Conservation (phyloP, 2,113 vertebrate species). For the Nansenia antarctica region DNA sequence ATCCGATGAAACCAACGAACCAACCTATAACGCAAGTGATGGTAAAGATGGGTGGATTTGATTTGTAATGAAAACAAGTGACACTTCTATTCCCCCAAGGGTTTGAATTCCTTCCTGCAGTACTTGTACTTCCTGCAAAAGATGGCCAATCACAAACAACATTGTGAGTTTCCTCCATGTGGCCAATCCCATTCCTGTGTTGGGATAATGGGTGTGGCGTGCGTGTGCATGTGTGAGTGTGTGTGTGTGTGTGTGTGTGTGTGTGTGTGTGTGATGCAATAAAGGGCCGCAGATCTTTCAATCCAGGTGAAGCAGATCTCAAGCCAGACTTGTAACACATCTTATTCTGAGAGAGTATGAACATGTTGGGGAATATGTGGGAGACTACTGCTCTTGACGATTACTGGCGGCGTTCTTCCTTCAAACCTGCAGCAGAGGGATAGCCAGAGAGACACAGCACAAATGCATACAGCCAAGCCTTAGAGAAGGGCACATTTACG, state of each 20-base stretch:
- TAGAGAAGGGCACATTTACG: slow-evolving; percentile 76
- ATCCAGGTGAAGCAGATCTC: slow-evolving; percentile 58
- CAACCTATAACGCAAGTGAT: too few species aligned
- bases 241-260: too few species aligned
- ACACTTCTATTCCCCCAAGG: slow-evolving; percentile 8
- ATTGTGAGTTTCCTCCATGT: slow-evolving; percentile 18
- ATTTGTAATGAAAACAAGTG: slow-evolving; percentile 7
- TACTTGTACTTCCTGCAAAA: slow-evolving; percentile 28
- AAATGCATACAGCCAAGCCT: slow-evolving; percentile 76
- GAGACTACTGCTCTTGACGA: slow-evolving; percentile 56
- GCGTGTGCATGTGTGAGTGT: too few species aligned
- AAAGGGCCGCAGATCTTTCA: slow-evolving; percentile 26
- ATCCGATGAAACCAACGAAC: slow-evolving; percentile 9
- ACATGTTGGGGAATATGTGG: slow-evolving; percentile 66
- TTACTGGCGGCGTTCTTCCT: slow-evolving; percentile 46
- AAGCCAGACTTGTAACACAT: slow-evolving; percentile 60
- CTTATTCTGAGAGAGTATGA: slow-evolving; percentile 70
- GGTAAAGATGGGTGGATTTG: not conserved
- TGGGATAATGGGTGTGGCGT: slow-evolving; percentile 31
- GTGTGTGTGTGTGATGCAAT: slow-evolving; percentile 39
- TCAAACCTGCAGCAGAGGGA: slow-evolving; percentile 67
- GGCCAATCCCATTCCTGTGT: not conserved
- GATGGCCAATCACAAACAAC: slow-evolving; percentile 2
- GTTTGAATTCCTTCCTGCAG: slow-evolving; percentile 17
- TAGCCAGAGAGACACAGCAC: slow-evolving; percentile 62